Evolutionary conservation across 2,113 vertebrate genomes (phyloP).

Genomic region (Sarotherodon lohbergeri): DNA sequence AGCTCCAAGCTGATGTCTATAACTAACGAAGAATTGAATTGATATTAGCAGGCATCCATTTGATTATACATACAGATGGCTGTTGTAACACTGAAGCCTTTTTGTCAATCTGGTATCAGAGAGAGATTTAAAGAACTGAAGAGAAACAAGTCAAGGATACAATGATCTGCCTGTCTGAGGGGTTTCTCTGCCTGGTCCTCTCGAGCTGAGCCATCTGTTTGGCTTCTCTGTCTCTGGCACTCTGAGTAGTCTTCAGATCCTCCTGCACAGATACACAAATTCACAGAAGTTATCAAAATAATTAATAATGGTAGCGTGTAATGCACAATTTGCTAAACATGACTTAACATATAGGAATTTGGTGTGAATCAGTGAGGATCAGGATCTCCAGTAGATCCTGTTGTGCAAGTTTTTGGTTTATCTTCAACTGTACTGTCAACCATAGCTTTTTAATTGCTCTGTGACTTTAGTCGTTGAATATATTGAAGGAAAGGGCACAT

Average conservation of each 20-base stretch:
- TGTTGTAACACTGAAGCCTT: neutral
- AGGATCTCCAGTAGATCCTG: neutral
- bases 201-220: slow-evolving; percentile 93
- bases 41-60: neutral
- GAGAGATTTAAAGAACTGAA: neutral
- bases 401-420: neutral
- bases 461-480: neutral
- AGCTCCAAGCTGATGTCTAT: neutral
- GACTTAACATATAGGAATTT: neutral
- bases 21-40: neutral
- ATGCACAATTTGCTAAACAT: neutral
- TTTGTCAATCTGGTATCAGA: neutral
- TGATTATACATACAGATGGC: neutral
- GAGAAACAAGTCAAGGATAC: slow-evolving; percentile 79
- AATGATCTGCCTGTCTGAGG: slow-evolving; percentile 93
- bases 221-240: slow-evolving; percentile 87
- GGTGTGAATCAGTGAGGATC: neutral
- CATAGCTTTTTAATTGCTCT: neutral
- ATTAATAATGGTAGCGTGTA: neutral
- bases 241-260: slow-evolving; percentile 89
- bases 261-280: slow-evolving; percentile 63
- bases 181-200: slow-evolving; percentile 89
- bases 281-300: neutral
- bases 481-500: neutral
- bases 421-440: neutral